These are phyloP conservation scores for Sebastes iracundus DNA, from an alignment of 2,797 vertebrate genomes.

Conservation along the genomic window DNA sequence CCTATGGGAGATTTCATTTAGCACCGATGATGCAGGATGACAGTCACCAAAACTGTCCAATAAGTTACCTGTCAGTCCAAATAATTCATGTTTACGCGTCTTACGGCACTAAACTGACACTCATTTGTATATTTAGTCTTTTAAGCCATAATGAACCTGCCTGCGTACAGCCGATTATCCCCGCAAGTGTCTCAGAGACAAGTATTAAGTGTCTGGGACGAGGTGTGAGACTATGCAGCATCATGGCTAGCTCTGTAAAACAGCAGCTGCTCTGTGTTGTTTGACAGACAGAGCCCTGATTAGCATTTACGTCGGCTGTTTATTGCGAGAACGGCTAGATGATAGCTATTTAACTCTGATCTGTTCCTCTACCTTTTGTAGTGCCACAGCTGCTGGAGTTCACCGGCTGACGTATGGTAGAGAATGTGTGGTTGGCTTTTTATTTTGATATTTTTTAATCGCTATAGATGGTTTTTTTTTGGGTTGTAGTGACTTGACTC, in stretches of 20 bases:
- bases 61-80: slow-evolving; percentile 8
- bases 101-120: background rate
- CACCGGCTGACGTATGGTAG: background rate
- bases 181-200: slow-evolving; percentile 7
- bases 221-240: background rate
- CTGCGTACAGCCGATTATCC: slow-evolving; percentile 28
- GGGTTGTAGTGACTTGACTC: background rate
- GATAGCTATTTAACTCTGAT: slow-evolving; percentile 26
- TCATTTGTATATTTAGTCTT: background rate
- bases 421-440: background rate
- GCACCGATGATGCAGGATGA: background rate
- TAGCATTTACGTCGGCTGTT: slow-evolving; percentile 36
- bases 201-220: background rate
- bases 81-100: background rate
- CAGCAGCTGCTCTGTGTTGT: slow-evolving; percentile 46
- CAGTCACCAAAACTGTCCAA: background rate
- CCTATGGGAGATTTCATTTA: background rate
- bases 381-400: slow-evolving; percentile 6
- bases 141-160: slow-evolving; percentile 19
- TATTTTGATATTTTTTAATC: background rate
- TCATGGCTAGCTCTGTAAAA: slow-evolving; percentile 16
- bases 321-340: slow-evolving; percentile 10
- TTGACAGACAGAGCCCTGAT: slow-evolving; percentile 38
- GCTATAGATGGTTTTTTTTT: background rate
- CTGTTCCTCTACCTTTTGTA: slow-evolving; percentile 5